These are phyloP conservation scores for Meles meles DNA, from an alignment of 2,113 vertebrate species.

Conservation along the genomic window DNA sequence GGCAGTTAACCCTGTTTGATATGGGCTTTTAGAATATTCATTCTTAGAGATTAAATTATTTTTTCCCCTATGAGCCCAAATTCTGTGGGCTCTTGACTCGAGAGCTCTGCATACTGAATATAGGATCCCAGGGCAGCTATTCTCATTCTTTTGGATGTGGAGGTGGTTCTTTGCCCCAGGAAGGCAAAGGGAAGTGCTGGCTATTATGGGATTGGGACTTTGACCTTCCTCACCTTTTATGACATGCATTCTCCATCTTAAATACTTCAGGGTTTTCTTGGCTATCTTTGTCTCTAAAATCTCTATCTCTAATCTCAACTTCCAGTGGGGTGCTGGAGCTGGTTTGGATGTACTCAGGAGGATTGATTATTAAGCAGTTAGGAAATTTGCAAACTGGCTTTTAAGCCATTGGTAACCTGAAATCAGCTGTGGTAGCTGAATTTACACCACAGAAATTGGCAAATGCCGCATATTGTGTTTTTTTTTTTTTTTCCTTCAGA, in stretches of 20 bases:
- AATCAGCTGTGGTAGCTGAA: not conserved
- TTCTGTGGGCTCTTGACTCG: not conserved
- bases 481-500: not conserved
- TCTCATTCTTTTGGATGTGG: not conserved
- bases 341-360: not conserved
- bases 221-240: not conserved
- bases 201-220: not conserved
- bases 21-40: not conserved
- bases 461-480: not conserved
- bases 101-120: not conserved
- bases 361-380: not conserved
- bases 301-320: not conserved
- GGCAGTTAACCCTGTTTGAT: not conserved
- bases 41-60: not conserved
- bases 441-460: not conserved
- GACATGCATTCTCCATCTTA: not conserved
- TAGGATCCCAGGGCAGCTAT: not conserved
- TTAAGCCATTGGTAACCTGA: not conserved
- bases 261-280: not conserved
- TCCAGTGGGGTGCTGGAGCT: not conserved
- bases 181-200: not conserved
- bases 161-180: not conserved
- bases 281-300: not conserved
- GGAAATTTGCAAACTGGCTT: not conserved
- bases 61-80: not conserved